Percentiles rank a stretch among this genome's conserved stretches.
Conservation (phyloP, 2,888 invertebrate genomes). For the Drosophila prolongata region DNA sequence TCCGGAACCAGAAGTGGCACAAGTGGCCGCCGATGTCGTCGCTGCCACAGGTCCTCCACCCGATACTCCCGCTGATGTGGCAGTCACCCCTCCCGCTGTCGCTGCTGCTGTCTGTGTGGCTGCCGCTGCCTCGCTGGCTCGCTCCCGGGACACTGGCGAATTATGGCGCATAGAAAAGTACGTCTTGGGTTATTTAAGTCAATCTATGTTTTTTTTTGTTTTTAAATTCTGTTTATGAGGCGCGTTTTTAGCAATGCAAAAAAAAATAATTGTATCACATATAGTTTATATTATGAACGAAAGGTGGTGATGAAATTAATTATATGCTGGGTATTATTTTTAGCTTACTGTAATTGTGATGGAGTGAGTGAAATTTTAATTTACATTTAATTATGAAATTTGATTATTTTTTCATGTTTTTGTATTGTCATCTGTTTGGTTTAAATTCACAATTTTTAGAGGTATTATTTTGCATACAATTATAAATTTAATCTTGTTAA, state of each 20-base stretch:
- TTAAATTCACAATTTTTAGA: neutral
- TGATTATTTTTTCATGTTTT: neutral
- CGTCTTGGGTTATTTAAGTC: slow-evolving; percentile 44
- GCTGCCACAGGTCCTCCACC: slow-evolving; percentile 20
- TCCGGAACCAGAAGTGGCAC: slow-evolving; percentile 46
- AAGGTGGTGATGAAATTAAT: slow-evolving; percentile 1
- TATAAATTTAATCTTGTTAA: too few species aligned
- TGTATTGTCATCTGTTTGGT: too few species aligned
- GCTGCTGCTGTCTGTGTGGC: slow-evolving; percentile 45
- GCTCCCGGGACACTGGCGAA: slow-evolving; percentile 84
- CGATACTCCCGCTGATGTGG: slow-evolving; percentile 32
- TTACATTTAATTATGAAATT: too few species aligned
- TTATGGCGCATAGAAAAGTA: slow-evolving; percentile 76
- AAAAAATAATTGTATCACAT: neutral
- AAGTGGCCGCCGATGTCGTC: slow-evolving; percentile 22
- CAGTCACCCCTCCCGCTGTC: slow-evolving; percentile 15
- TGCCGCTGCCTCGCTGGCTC: slow-evolving; percentile 62
- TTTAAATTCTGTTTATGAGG: slow-evolving; percentile 27
- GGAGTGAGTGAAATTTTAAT: too few species aligned
- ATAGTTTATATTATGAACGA: neutral
- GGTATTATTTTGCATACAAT: too few species aligned
- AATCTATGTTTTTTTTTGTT: slow-evolving; percentile 34
- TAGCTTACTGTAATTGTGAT: too few species aligned
- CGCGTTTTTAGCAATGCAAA: slow-evolving; percentile 9
- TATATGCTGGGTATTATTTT: too few species aligned